These are phyloP conservation scores for Rhombomys opimus DNA, from an alignment of 2,113 vertebrate genomes.

Conservation along the genomic window DNA sequence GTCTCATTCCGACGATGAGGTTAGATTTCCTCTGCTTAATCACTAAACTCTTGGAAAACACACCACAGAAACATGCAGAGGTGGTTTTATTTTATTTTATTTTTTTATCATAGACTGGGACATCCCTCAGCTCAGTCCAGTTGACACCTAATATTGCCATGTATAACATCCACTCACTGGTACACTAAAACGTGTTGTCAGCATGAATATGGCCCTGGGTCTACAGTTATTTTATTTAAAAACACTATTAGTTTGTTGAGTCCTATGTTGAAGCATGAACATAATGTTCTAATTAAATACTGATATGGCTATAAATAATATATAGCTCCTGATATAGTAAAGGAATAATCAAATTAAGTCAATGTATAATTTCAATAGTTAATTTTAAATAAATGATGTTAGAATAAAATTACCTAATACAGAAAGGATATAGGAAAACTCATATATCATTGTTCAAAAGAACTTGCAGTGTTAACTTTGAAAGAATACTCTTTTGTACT, in stretches of 20 bases:
- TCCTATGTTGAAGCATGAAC: not conserved
- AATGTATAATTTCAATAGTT: not conserved
- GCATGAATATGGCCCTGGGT: not conserved
- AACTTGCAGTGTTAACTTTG: not conserved
- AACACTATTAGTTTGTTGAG: not conserved
- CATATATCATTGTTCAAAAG: not conserved
- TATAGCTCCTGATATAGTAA: not conserved
- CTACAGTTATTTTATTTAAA: not conserved
- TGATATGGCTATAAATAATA: not conserved
- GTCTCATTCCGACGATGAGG: not conserved
- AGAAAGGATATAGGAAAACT: not conserved
- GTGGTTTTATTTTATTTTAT: too few species aligned
- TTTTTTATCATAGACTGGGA: not conserved
- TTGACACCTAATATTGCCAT: not conserved
- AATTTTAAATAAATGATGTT: not conserved
- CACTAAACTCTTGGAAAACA: not conserved
- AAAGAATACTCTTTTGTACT: slow-evolving; percentile 29
- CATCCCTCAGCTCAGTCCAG: not conserved
- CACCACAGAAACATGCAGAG: not conserved
- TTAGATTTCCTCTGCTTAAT: not conserved
- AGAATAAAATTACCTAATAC: not conserved
- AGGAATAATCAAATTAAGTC: slow-evolving; percentile 4
- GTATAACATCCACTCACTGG: not conserved
- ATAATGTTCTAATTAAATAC: slow-evolving; percentile 1
- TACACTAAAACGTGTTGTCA: not conserved